A percentile compares a stretch with the other conserved stretches of the same genome.
These are phyloP conservation scores for Amblyjoppa fuscipennis DNA, from an alignment of 2,888 invertebrate genomes.

Conservation along the genomic window DNA sequence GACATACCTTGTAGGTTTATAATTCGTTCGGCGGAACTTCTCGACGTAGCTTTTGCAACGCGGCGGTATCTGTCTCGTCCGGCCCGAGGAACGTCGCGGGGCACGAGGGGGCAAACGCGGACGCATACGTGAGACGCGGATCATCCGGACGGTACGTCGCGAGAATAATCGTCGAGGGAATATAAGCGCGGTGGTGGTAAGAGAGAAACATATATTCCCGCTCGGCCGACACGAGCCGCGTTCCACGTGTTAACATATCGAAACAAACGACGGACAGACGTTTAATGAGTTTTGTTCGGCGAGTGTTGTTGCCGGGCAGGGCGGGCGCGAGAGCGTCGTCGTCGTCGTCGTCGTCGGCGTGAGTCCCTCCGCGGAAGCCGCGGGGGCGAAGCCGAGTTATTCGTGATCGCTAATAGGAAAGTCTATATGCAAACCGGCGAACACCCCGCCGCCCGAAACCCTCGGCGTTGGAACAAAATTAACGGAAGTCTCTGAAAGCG, in stretches of 20 bases:
- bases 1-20: slow-evolving; percentile 56
- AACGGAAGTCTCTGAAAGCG: slow-evolving; percentile 78
- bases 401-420: slow-evolving; percentile 78
- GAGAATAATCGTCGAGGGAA: slow-evolving; percentile 45
- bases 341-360: slow-evolving; percentile 21
- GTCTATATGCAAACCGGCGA: slow-evolving; percentile 39
- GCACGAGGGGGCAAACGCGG: slow-evolving; percentile 61
- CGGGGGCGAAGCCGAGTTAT: slow-evolving; percentile 58
- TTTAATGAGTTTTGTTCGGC: slow-evolving; percentile 83
- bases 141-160: slow-evolving; percentile 58
- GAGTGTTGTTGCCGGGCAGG: slow-evolving; percentile 46
- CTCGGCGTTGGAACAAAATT: slow-evolving; percentile 73
- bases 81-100: slow-evolving; percentile 57
- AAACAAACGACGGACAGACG: slow-evolving; percentile 84
- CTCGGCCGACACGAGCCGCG: slow-evolving; percentile 38
- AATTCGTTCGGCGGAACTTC: slow-evolving; percentile 62
- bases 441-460: slow-evolving; percentile 33
- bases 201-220: slow-evolving; percentile 23
- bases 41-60: slow-evolving; percentile 57
- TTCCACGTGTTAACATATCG: slow-evolving; percentile 76
- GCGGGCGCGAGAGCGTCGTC: slow-evolving; percentile 62
- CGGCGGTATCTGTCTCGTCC: slow-evolving; percentile 62
- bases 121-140: slow-evolving; percentile 66
- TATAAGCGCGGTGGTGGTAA: neutral
- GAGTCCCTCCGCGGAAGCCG: neutral